phyloP scores from a whole-genome alignment of 2,113 vertebrate genomes.

The Bubo scandiacus region DNA sequence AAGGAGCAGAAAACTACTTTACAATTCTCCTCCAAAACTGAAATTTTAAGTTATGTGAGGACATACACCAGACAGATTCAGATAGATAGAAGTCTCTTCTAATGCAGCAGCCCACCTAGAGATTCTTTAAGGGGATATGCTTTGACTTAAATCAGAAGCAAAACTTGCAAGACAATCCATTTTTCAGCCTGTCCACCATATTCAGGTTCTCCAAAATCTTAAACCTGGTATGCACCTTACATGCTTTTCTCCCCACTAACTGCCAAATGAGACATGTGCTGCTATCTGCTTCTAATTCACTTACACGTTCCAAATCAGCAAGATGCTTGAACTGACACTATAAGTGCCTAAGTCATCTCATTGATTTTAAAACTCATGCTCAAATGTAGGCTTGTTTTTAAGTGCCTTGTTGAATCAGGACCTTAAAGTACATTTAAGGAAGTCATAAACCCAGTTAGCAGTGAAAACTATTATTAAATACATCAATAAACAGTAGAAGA shows the following conservation, averaged over 20 bases:
- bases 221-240: neutral
- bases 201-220: neutral
- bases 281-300: neutral
- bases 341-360: neutral
- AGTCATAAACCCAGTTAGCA: neutral
- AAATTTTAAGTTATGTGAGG: neutral
- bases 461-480: neutral
- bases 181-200: neutral
- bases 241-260: neutral
- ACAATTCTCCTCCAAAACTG: neutral
- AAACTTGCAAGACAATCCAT: neutral
- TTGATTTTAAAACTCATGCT: neutral
- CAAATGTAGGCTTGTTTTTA: neutral
- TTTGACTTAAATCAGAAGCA: neutral
- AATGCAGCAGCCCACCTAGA: neutral
- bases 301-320: neutral
- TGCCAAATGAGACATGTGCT: neutral
- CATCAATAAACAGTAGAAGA: neutral
- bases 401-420: neutral
- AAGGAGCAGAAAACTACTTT: neutral
- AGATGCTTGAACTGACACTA: neutral
- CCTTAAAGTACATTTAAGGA: constrained; percentile 4
- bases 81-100: neutral
- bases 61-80: neutral
- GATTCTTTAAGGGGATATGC: neutral